Conservation (phyloP, 2,113 vertebrate genomes). For the Spizaetus ornatus region DNA sequence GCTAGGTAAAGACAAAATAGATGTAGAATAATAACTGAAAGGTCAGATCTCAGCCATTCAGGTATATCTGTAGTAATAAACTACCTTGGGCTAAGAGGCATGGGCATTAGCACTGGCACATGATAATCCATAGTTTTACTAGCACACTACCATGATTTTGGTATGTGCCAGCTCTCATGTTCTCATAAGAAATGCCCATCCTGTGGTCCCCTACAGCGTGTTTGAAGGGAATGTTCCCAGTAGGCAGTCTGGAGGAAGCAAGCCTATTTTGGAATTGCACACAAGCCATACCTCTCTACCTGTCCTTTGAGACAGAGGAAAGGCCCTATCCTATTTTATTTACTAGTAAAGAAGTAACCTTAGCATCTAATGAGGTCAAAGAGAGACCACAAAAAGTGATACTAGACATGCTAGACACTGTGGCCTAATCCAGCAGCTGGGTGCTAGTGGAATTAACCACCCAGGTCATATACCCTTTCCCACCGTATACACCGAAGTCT, state of each 20-base stretch:
- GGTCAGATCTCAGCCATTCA: not conserved
- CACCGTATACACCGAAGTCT: not conserved
- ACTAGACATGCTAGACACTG: not conserved
- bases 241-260: not conserved
- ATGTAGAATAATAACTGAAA: not conserved
- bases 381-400: not conserved
- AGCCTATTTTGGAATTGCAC: not conserved
- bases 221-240: not conserved
- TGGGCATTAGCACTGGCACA: fast-evolving
- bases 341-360: not conserved
- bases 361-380: not conserved
- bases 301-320: not conserved
- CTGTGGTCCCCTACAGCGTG: not conserved
- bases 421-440: not conserved
- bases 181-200: not conserved
- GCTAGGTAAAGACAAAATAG: not conserved
- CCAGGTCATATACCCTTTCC: not conserved
- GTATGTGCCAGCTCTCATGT: not conserved
- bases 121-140: fast-evolving
- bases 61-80: not conserved
- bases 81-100: not conserved
- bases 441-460: not conserved
- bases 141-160: not conserved
- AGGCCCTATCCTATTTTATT: not conserved
- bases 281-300: not conserved